A percentile compares a stretch with the other conserved stretches of the same genome.
phyloP scores from a whole-genome alignment of 2,797 vertebrate genomes.

The Chloroceryle inda region DNA sequence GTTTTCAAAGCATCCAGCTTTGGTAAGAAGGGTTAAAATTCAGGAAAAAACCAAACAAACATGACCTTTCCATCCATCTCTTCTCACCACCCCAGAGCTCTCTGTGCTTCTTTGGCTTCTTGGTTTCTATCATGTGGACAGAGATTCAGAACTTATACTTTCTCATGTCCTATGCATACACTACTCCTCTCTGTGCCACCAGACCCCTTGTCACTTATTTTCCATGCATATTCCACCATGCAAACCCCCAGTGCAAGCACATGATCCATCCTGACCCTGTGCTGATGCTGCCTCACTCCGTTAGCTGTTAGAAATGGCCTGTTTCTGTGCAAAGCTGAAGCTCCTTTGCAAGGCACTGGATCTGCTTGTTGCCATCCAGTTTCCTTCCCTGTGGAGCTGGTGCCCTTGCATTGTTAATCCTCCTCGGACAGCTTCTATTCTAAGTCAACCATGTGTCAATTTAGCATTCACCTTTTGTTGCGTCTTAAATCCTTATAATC shows the following conservation, averaged over 20 bases:
- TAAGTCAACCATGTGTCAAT: conserved; percentile 69
- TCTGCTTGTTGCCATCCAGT: neutral
- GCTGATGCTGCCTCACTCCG: accelerated
- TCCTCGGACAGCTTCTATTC: conserved; percentile 67
- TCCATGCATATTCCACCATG: neutral
- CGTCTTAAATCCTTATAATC: conserved; percentile 71
- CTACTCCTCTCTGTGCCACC: accelerated
- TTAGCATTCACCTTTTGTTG: conserved; percentile 73
- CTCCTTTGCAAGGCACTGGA: neutral
- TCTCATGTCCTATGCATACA: neutral
- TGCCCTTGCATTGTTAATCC: conserved; percentile 66
- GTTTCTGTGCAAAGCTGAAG: neutral
- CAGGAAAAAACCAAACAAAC: neutral
- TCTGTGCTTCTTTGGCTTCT: neutral
- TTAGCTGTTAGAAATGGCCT: neutral
- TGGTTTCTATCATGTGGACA: neutral
- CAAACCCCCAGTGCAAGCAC: accelerated
- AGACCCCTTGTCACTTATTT: neutral
- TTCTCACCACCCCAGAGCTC: neutral
- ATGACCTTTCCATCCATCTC: neutral
- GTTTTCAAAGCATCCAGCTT: neutral
- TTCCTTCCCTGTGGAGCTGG: neutral
- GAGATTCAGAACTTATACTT: neutral
- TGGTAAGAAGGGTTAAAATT: neutral
- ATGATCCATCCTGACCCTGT: accelerated